phyloP scores from a whole-genome alignment of 2,113 vertebrate species.

The Rhinoptilus africanus region DNA sequence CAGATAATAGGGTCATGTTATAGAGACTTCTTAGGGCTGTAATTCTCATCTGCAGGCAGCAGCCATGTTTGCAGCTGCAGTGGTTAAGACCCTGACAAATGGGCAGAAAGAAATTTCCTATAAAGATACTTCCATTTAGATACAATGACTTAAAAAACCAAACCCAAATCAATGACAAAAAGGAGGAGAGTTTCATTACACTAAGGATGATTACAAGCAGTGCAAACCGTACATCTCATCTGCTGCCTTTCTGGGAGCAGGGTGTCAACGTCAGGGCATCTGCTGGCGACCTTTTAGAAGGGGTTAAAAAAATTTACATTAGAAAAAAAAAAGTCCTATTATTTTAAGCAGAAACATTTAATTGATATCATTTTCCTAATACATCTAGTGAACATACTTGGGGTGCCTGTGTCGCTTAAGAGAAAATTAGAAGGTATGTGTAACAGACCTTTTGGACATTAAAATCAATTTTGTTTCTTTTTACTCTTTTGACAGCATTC shows the following conservation, averaged over 20 bases:
- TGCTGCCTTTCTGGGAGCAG: neutral
- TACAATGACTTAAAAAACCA: neutral
- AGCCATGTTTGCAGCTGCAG: constrained; percentile 14
- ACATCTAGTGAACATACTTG: neutral
- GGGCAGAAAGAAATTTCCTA: neutral
- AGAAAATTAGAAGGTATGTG: neutral
- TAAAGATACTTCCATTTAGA: neutral
- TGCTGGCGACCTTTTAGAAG: neutral
- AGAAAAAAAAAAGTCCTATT: neutral
- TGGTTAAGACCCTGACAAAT: neutral
- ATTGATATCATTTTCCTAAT: neutral
- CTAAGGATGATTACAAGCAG: neutral
- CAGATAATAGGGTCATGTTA: constrained; percentile 64
- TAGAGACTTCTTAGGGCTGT: constrained; percentile 55
- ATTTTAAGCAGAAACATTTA: neutral
- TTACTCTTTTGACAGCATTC: neutral
- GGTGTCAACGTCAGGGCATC: neutral
- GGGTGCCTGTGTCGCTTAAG: neutral
- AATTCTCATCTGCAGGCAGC: constrained; percentile 62
- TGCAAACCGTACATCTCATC: neutral
- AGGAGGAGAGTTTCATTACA: neutral
- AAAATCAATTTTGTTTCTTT: neutral
- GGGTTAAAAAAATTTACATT: neutral
- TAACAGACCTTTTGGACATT: neutral
- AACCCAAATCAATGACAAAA: neutral